Conservation (phyloP, 2,113 vertebrate genomes). For the Pelmatolapia mariae region DNA sequence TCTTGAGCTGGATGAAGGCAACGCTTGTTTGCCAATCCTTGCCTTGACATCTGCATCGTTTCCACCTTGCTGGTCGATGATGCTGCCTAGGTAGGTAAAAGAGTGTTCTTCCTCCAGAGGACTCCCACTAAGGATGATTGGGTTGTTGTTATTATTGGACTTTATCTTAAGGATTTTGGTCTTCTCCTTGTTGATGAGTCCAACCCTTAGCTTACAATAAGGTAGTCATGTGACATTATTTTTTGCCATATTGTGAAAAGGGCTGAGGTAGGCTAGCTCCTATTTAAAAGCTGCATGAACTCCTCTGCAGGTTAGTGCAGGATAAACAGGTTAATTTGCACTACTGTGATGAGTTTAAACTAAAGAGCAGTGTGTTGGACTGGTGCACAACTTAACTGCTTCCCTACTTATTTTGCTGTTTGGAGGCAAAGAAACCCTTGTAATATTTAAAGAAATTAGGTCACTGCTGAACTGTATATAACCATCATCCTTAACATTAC, state of each 20-base stretch:
- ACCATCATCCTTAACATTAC: no score
- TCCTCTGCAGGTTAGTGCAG: neutral
- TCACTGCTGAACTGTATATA: no score
- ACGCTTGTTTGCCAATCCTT: neutral
- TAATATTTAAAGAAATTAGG: no score
- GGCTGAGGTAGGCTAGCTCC: fast-evolving
- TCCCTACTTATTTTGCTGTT: no score
- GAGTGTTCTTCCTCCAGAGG: neutral
- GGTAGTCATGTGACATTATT: neutral
- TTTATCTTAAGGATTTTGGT: neutral
- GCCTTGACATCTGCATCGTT: neutral
- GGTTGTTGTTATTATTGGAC: neutral
- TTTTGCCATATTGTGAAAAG: neutral
- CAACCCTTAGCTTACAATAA: neutral
- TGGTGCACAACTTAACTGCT: no score
- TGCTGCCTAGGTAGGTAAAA: neutral
- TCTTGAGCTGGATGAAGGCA: neutral
- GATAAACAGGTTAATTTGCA: fast-evolving
- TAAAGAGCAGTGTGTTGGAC: no score
- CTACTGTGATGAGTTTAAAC: neutral
- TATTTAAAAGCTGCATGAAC: neutral
- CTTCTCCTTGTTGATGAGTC: neutral
- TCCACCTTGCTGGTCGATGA: neutral
- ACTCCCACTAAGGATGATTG: neutral
- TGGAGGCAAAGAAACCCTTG: no score